Evolutionary conservation across 35 echinoderm and acorn worm genomes (phyloP), one percentile per base, ranked within the genome.

Genomic region (Nesometra sesokonis): DNA sequence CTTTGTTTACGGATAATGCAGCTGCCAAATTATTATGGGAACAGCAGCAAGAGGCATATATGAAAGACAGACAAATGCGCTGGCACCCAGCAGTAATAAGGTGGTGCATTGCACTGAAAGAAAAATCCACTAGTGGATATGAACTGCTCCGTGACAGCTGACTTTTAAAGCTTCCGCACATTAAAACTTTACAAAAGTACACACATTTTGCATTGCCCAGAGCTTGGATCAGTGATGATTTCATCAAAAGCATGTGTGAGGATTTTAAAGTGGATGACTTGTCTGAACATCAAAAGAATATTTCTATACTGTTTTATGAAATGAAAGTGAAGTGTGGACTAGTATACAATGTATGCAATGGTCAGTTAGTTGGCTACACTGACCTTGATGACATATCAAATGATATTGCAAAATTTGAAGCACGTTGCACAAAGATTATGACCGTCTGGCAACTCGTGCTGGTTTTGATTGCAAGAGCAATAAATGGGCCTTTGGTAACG

Each of bases 51-150:
- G 77, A 88, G 57, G 35, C 57, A 33, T 35, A 34, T 11, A 83
- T 8, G 3, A 52, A 67, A 67, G 32, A 32, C 13, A 88, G 43
- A 80, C 35, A 67, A 21, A 92, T 84, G 82, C 80, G 86, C 0
- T 92, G 90, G 80, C 90, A 92, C 83, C 91, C 91, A 37, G 86
- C 85, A 8, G 35, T 87, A 17, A 67, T 92, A 11, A 5, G 86
- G 5, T 88, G 87, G 82, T 92, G 86, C 39, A 88, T 92, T 21
- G 82, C 82, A n/a, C 86, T 92, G 0, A 80, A 83, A 19, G 47
- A 32, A 35, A 91, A 91, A 78, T 91, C 90, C 8, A 37, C 86
- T 32, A 0, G 81, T 77, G 86, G 86, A 13, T 92, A 92, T 86
- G 88, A 46, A 5, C 0, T 88, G 9, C 47, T 92, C 31, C 86